Conservation (phyloP, 2,797 vertebrate genomes). For the Gallinago solitaria region DNA sequence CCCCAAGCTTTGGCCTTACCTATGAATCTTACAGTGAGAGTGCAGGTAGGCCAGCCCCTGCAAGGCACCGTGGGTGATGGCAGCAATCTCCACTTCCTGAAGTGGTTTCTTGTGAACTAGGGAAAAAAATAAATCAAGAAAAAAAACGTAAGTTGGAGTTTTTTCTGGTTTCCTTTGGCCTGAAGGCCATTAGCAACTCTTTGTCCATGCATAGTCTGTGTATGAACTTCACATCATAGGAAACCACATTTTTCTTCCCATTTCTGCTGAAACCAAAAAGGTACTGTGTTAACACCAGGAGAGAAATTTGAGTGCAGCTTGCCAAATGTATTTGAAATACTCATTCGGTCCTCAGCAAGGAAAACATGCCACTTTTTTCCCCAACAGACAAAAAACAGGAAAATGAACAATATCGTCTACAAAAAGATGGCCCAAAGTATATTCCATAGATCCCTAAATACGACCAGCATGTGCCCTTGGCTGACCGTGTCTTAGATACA, state of each 20-base stretch:
- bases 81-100: conserved; percentile 98
- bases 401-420: background rate
- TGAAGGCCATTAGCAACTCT: background rate
- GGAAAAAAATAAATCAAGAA: background rate
- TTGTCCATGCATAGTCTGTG: background rate
- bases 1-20: conserved; percentile 75
- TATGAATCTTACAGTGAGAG: conserved; percentile 97
- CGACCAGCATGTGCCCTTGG: background rate
- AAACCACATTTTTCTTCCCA: background rate
- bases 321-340: background rate
- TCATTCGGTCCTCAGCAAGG: background rate
- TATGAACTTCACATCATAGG: background rate
- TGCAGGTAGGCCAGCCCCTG: conserved; percentile 97
- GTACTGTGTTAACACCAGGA: background rate
- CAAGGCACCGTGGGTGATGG: conserved; percentile 99
- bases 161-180: background rate
- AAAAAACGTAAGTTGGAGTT: rapidly evolving
- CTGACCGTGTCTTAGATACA: background rate
- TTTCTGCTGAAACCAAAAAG: background rate
- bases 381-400: background rate
- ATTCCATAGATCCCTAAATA: background rate
- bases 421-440: background rate
- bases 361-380: background rate
- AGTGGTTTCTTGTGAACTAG: conserved; percentile 98
- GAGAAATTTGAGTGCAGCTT: background rate